These are phyloP conservation scores for Pediacus dermestoides DNA, from an alignment of 2,888 invertebrate species.

Conservation along the genomic window DNA sequence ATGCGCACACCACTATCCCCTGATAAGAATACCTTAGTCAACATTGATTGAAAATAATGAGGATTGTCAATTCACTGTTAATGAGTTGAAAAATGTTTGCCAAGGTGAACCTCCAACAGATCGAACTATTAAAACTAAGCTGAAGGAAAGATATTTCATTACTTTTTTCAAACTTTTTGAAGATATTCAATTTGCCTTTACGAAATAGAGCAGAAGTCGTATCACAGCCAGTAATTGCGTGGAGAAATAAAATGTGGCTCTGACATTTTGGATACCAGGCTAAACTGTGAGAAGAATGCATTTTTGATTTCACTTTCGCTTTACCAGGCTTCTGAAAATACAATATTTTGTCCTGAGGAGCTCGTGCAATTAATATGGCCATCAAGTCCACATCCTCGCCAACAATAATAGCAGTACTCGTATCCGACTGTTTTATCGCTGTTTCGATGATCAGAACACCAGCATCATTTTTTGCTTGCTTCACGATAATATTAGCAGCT, in stretches of 20 bases:
- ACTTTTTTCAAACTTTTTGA: constrained; percentile 29
- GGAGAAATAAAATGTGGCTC: constrained; percentile 24
- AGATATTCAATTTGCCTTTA: constrained; percentile 33
- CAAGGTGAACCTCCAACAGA: constrained; percentile 16
- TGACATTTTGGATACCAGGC: constrained; percentile 28
- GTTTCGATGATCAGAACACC: constrained; percentile 32
- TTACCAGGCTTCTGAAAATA: constrained; percentile 12
- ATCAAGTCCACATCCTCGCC: constrained; percentile 34
- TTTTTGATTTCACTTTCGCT: constrained; percentile 9
- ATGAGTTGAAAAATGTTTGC: constrained; percentile 2
- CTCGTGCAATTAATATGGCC: constrained; percentile 26
- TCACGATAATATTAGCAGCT: constrained; percentile 30
- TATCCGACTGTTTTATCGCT: constrained; percentile 24
- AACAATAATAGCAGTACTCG: constrained; percentile 30
- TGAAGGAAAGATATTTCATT: constrained; percentile 16
- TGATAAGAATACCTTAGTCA: too few species aligned
- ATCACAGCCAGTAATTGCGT: constrained; percentile 31
- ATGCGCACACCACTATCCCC: too few species aligned
- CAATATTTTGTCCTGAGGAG: constrained; percentile 27
- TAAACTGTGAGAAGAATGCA: constrained; percentile 7
- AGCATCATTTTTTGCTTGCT: constrained; percentile 31
- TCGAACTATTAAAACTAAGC: constrained; percentile 2
- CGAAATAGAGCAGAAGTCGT: constrained; percentile 31
- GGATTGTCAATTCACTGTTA: constrained; percentile 1
- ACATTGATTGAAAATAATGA: too few species aligned